Evolutionary conservation across 1,140 invertebrate species (phyloP).

Genomic region (Druon quercuslanigerum): DNA sequence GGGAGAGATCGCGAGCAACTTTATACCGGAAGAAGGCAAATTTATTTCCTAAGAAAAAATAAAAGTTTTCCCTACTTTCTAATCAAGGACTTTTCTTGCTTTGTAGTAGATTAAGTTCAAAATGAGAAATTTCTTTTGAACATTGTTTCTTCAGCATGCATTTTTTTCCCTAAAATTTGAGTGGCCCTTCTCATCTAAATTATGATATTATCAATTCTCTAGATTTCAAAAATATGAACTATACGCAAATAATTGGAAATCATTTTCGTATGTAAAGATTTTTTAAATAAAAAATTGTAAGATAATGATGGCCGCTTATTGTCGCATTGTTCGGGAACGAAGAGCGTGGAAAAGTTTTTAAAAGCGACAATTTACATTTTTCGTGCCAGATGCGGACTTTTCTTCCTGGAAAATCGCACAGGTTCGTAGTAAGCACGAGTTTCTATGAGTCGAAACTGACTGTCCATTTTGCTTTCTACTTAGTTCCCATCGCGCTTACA

Average conservation of each 20-base stretch:
- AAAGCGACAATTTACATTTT: slow-evolving; percentile 22
- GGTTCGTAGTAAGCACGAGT: slow-evolving; percentile 32
- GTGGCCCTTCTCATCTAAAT: too few species aligned
- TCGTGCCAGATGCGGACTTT: slow-evolving; percentile 39
- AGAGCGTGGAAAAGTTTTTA: slow-evolving; percentile 23
- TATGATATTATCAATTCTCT: too few species aligned
- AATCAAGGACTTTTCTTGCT: too few species aligned
- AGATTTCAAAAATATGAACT: too few species aligned
- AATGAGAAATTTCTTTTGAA: too few species aligned
- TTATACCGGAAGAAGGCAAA: background rate
- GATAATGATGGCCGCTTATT: slow-evolving; percentile 2
- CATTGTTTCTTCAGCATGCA: too few species aligned
- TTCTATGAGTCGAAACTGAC: slow-evolving; percentile 42
- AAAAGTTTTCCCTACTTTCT: too few species aligned
- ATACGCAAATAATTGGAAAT: too few species aligned
- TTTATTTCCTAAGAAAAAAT: background rate
- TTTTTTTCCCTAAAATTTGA: too few species aligned
- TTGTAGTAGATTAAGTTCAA: too few species aligned
- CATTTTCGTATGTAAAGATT: too few species aligned
- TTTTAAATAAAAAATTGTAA: background rate
- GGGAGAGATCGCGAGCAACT: background rate
- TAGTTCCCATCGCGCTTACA: slow-evolving; percentile 36
- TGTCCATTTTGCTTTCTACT: slow-evolving; percentile 44
- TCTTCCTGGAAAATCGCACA: slow-evolving; percentile 36
- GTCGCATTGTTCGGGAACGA: slow-evolving; percentile 11